Conservation (phyloP, 2,797 vertebrate genomes). For the Antennarius maculatus region DNA sequence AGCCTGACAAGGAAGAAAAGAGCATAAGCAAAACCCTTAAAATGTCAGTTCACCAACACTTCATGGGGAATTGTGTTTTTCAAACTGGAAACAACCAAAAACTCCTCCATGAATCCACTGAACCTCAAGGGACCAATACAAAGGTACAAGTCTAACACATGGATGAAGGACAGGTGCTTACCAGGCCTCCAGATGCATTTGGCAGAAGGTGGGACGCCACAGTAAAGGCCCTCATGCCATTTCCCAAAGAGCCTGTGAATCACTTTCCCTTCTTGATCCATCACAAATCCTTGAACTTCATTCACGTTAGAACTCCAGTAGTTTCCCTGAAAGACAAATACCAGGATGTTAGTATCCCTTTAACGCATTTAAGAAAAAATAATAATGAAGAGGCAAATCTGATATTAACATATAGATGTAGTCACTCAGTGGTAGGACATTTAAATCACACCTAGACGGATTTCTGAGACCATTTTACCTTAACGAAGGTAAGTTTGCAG, state of each 20-base stretch:
- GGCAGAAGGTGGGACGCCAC: conserved; percentile 94
- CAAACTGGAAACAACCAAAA: neutral
- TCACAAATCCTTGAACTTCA: conserved; percentile 95
- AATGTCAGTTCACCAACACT: neutral
- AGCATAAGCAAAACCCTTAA: neutral
- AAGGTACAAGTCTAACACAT: neutral
- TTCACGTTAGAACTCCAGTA: conserved; percentile 99
- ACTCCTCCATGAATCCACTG: conserved; percentile 6
- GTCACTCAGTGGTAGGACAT: neutral
- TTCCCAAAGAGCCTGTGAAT: conserved; percentile 97
- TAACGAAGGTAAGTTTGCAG: conserved; percentile 98
- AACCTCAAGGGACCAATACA: neutral
- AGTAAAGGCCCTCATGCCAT: conserved; percentile 97
- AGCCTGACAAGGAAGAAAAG: conserved; percentile 81
- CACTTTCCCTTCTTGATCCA: conserved; percentile 97
- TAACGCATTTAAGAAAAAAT: neutral
- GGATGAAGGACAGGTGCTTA: conserved; percentile 50
- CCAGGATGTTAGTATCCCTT: neutral
- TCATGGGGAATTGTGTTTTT: neutral
- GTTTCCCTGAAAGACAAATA: conserved; percentile 85
- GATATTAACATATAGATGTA: neutral
- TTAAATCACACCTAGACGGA: neutral
- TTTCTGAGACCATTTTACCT: conserved; percentile 74
- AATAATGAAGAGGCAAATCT: neutral
- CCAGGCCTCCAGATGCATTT: conserved; percentile 99